phyloP scores from a whole-genome alignment of 2,888 invertebrate genomes.

The Theodoxus fluviatilis region DNA sequence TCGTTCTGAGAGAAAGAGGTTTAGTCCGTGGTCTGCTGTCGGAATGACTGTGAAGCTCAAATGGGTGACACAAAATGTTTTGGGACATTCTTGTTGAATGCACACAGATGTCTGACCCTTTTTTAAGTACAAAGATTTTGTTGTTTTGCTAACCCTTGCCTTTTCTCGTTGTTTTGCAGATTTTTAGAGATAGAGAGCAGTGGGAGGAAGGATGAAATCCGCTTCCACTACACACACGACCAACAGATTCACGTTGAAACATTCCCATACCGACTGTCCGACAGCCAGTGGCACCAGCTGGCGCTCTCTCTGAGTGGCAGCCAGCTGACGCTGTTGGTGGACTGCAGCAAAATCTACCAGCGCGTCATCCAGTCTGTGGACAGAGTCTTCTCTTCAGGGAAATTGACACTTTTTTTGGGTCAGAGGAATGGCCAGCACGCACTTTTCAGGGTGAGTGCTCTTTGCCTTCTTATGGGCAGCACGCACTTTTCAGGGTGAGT shows the following conservation, averaged over 20 bases:
- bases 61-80: no score
- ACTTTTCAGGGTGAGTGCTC: constrained; percentile 81
- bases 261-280: constrained; percentile 86
- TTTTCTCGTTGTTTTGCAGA: constrained; percentile 69
- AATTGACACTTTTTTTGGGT: constrained; percentile 77
- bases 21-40: no score
- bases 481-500: constrained; percentile 86
- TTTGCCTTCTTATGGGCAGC: no score
- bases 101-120: no score
- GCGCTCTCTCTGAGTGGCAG: constrained; percentile 84
- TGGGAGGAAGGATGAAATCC: constrained; percentile 80
- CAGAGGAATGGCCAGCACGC: constrained; percentile 86
- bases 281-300: constrained; percentile 85
- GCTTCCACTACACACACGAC: constrained; percentile 58
- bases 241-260: constrained; percentile 73
- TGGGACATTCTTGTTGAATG: no score
- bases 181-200: constrained; percentile 91
- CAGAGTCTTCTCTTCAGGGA: constrained; percentile 68
- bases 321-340: constrained; percentile 80
- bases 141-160: background rate
- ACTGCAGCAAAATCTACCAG: constrained; percentile 86
- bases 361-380: constrained; percentile 76
- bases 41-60: no score
- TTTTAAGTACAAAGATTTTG: no score
- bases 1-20: no score